Evolutionary conservation across 1,140 invertebrate species (phyloP), one percentile per base, ranked within the genome.

Genomic region (Acromyrmex echinatior): DNA sequence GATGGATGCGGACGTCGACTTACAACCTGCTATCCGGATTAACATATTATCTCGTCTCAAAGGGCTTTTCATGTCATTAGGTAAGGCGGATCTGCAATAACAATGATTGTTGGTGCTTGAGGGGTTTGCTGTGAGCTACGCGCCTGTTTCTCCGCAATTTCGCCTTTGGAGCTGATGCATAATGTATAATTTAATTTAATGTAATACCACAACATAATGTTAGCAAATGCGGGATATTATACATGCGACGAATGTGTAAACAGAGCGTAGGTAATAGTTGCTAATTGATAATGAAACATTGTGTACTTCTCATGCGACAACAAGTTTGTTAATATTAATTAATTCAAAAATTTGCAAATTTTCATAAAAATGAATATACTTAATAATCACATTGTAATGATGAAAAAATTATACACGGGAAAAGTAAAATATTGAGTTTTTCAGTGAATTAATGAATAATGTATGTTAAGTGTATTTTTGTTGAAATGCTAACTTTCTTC

Each of bases 11-110:
- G 39, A 90, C 77, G 63, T 49, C 77, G 28, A 89, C 56, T 68
- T 82, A 90, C 60, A 80, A 89, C 53, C 74, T 89, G 82, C 63
- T 56, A 88, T 82, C 71, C 58, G 88, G 86, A 90, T 89, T 90
- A 70, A 86, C 65, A 79, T 86, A 87, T 90, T 90, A 84, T 84
- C 80, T 62, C 80, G 56, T 84, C 80, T 84, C 80, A 84, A 84
- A 84, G 70, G 39, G 80, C 80, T 84, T 84, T 84, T 84, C 80
- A 84, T 84, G 70, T 84, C 70, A 84, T 84, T 84, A 84, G 56
- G 70, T 74, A 76, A 84, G 80, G 39, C 39, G 70, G 56, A 84
- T 84, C 70, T 84, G 70, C 58, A 84, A 76, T 84, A 84, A 84
- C 68, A 84, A 84, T 74, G 70, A 84, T 84, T 74, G 70, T 76